A percentile compares a stretch with the other conserved stretches of the same genome.
Evolutionary conservation across 2,888 invertebrate genomes (phyloP).

Genomic region (Holacanthella duospinosa): DNA sequence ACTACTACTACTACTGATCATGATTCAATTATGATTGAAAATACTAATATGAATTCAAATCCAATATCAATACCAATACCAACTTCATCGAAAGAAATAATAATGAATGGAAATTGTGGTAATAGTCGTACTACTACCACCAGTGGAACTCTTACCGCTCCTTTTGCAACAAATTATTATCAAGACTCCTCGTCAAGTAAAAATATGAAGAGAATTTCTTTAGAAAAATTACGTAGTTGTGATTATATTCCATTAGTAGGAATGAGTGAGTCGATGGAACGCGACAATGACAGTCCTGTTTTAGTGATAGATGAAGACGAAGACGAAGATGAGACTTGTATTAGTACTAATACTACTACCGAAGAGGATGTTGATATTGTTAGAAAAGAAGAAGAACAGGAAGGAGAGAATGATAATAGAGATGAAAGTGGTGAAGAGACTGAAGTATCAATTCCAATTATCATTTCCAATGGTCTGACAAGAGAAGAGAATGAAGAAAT

Average conservation of each 20-base stretch:
- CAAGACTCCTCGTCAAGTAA: neutral
- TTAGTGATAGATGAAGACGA: slow-evolving; percentile 7
- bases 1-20: neutral
- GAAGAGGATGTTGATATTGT: neutral
- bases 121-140: too few species aligned
- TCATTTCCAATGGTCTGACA: neutral
- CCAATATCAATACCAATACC: too few species aligned
- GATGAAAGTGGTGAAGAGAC: neutral
- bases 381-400: neutral
- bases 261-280: slow-evolving; percentile 11
- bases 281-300: neutral
- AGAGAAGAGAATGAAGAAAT: neutral
- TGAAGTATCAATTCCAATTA: neutral
- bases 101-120: too few species aligned
- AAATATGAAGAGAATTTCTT: neutral
- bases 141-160: too few species aligned
- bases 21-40: neutral
- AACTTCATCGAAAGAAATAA: too few species aligned
- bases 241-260: neutral
- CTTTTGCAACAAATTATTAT: neutral
- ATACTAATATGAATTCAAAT: too few species aligned
- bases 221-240: neutral
- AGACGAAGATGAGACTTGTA: neutral
- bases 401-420: neutral
- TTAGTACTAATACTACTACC: too few species aligned